Conservation (phyloP, 1,140 invertebrate species). For the Trichonephila clavata region DNA sequence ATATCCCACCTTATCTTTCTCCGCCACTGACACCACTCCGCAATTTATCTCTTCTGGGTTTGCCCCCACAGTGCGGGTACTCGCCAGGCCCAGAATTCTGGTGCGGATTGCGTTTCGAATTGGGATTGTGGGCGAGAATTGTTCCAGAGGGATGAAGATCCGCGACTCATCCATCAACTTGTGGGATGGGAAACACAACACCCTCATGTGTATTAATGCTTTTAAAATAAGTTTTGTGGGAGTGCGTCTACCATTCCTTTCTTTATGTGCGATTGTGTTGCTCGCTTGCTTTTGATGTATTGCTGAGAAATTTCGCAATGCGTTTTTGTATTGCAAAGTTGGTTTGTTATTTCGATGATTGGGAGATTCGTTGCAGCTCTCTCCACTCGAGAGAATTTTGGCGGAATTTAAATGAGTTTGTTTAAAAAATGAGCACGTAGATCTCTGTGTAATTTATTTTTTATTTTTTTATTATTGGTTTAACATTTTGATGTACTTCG, state of each 20-base stretch:
- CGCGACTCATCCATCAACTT: neutral
- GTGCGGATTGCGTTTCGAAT: neutral
- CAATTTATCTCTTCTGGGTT: slow-evolving; percentile 40
- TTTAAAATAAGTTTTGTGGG: neutral
- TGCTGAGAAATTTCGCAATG: neutral
- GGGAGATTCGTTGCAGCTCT: too few relatives aligned
- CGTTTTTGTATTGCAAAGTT: too few relatives aligned
- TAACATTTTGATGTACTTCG: too few relatives aligned
- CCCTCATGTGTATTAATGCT: slow-evolving; percentile 25
- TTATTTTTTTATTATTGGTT: too few relatives aligned
- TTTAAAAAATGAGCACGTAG: too few relatives aligned
- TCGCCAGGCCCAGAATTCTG: neutral
- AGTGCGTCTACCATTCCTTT: neutral
- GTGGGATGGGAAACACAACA: neutral
- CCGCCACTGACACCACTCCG: neutral
- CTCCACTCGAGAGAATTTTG: too few relatives aligned
- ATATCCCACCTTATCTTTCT: slow-evolving; percentile 43
- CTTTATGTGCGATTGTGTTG: neutral
- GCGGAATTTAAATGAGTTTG: too few relatives aligned
- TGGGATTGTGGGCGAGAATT: neutral
- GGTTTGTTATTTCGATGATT: too few relatives aligned
- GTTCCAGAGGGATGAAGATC: neutral
- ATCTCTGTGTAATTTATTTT: too few relatives aligned
- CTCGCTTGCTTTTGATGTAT: neutral
- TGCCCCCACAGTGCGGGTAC: slow-evolving; percentile 23